Percentiles rank a stretch among this genome's conserved stretches.
phyloP scores from a whole-genome alignment of 2,888 invertebrate species.

The Trimorus sp. region DNA sequence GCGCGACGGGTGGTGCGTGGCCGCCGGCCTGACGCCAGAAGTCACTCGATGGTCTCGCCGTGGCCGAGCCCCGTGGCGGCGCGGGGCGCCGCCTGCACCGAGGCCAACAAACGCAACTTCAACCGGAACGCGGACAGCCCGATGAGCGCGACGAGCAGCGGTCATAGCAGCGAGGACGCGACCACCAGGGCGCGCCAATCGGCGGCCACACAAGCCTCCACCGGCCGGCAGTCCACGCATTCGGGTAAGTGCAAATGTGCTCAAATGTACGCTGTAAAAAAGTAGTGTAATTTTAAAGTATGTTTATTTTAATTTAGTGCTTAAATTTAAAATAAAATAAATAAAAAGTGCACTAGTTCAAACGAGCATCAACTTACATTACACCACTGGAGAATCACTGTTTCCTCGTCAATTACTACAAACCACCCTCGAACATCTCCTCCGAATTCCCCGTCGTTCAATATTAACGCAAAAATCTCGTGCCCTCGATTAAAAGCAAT shows the following conservation, averaged over 20 bases:
- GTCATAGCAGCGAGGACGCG: constrained; percentile 79
- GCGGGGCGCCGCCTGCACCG: constrained; percentile 68
- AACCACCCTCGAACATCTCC: too few relatives aligned
- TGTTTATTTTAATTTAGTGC: too few relatives aligned
- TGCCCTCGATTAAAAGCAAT: too few relatives aligned
- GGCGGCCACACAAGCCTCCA: constrained; percentile 80
- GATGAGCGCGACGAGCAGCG: constrained; percentile 79
- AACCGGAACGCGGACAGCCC: constrained; percentile 77
- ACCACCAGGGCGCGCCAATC: constrained; percentile 78
- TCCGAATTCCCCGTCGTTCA: too few relatives aligned
- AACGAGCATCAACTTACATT: too few relatives aligned
- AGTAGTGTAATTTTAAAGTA: too few relatives aligned
- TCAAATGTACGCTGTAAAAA: too few relatives aligned
- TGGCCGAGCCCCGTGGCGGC: constrained; percentile 77
- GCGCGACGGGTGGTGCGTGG: constrained; percentile 89
- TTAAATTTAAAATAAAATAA: too few relatives aligned
- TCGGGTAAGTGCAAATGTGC: constrained; percentile 71
- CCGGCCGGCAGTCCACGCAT: constrained; percentile 77
- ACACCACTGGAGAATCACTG: too few relatives aligned
- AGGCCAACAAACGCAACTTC: constrained; percentile 65
- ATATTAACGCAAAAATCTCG: too few relatives aligned
- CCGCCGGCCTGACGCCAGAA: constrained; percentile 71
- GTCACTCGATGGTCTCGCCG: constrained; percentile 78
- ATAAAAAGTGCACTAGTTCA: too few relatives aligned
- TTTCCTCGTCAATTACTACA: too few relatives aligned